Evolutionary conservation across 2,797 vertebrate genomes (phyloP).

Genomic region (Spondyliosoma cantharus): DNA sequence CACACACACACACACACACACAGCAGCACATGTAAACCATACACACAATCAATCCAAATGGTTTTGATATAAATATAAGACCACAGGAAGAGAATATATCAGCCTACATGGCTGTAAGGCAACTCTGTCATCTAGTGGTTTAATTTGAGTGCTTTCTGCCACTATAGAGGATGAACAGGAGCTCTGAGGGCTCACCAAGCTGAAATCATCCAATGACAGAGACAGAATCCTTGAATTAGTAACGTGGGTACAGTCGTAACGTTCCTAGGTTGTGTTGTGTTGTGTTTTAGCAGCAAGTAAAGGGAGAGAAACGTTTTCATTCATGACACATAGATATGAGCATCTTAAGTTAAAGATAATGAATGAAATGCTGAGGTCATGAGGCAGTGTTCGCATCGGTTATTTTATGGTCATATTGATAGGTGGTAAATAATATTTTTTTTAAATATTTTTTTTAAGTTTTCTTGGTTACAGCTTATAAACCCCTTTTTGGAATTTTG

Average conservation of each 20-base stretch:
- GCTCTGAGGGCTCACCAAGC: slow-evolving; percentile 1
- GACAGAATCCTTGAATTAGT: not conserved
- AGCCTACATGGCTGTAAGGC: not conserved
- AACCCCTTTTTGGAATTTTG: not conserved
- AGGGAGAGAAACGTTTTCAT: not conserved
- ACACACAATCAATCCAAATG: slow-evolving; percentile 6
- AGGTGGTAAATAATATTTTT: not conserved
- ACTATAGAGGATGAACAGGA: not conserved
- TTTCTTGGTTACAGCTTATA: not conserved
- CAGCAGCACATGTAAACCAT: not conserved
- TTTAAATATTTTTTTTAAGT: too few relatives aligned
- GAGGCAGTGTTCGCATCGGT: not conserved
- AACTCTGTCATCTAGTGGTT: not conserved
- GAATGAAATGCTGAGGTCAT: not conserved
- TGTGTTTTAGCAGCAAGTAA: not conserved
- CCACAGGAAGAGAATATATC: not conserved
- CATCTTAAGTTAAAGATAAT: not conserved
- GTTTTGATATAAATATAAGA: slow-evolving; percentile 2
- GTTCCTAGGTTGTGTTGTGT: too few relatives aligned
- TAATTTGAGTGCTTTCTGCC: slow-evolving; percentile 11
- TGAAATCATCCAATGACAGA: not conserved
- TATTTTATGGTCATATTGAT: not conserved
- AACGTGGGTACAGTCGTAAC: not conserved
- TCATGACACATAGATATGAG: not conserved
- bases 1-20: slow-evolving; percentile 7